A percentile compares a stretch with the other conserved stretches of the same genome.
Conservation (phyloP, 2,888 invertebrate genomes). For the Panopea generosa region DNA sequence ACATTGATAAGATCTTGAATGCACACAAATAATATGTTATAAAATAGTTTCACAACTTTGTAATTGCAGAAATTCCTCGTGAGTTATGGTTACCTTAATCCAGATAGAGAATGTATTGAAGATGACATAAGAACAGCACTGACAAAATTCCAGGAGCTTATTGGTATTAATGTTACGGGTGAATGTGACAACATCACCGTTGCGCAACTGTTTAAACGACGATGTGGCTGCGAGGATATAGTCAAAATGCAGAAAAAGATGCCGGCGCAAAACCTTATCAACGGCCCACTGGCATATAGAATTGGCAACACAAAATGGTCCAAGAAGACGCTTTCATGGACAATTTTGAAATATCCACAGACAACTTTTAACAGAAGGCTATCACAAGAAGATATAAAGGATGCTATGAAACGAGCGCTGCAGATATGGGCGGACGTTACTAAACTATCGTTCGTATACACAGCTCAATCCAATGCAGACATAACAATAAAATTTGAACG, state of each 20-base stretch:
- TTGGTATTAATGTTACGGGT: conserved; percentile 2
- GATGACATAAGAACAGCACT: conserved; percentile 6
- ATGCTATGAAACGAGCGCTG: conserved; percentile 49
- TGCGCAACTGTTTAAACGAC: not conserved
- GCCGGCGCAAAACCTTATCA: conserved; percentile 14
- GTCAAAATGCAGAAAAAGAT: conserved; percentile 20
- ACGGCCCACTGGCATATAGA: conserved; percentile 39
- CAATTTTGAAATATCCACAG: conserved; percentile 35
- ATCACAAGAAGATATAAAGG: conserved; percentile 28
- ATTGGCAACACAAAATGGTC: conserved; percentile 47
- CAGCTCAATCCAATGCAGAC: conserved; percentile 20
- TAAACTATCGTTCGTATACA: conserved; percentile 27
- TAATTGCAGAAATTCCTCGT: conserved; percentile 2
- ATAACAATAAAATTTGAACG: conserved; percentile 44
- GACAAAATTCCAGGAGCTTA: conserved; percentile 14
- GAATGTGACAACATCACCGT: conserved; percentile 12
- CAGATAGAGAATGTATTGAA: not conserved
- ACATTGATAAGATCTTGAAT: too few relatives aligned
- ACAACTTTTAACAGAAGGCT: conserved; percentile 4
- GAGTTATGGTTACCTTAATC: conserved; percentile 4
- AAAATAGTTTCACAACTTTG: too few relatives aligned
- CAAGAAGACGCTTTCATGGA: conserved; percentile 40
- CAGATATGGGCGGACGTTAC: conserved; percentile 51
- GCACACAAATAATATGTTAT: too few relatives aligned
- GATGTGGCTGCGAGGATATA: conserved; percentile 22